phyloP scores from a whole-genome alignment of 2,888 invertebrate species.

The Drosophila leonis region DNA sequence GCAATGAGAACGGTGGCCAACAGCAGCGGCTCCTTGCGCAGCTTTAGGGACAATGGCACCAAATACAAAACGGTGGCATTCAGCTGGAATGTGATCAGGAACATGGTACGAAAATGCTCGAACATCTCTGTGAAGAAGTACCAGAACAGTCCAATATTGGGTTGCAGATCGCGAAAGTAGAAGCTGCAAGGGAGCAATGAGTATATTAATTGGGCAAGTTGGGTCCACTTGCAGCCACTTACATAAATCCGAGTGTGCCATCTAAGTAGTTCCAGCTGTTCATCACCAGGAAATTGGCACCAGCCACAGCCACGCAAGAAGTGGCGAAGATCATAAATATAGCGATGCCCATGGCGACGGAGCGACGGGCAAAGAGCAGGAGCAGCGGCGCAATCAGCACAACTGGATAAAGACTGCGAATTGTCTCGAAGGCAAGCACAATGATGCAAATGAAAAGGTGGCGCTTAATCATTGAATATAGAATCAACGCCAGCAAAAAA shows the following conservation, averaged over 20 bases:
- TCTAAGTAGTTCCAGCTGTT: constrained; percentile 89
- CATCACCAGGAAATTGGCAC: constrained; percentile 87
- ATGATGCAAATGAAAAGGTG: constrained; percentile 88
- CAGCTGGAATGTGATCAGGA: constrained; percentile 98
- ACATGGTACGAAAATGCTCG: constrained; percentile 98
- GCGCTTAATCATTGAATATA: constrained; percentile 90
- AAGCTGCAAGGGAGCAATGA: constrained; percentile 87
- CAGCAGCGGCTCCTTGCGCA: constrained; percentile 92
- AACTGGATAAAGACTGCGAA: constrained; percentile 93
- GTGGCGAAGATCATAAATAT: constrained; percentile 61
- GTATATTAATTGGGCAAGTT: background rate
- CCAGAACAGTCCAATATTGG: constrained; percentile 99
- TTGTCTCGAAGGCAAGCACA: constrained; percentile 91
- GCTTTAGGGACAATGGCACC: constrained; percentile 93
- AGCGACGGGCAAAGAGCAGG: constrained; percentile 85
- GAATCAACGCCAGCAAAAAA: constrained; percentile 90
- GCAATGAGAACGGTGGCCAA: constrained; percentile 92
- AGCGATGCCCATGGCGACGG: constrained; percentile 28
- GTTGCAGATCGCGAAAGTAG: constrained; percentile 96
- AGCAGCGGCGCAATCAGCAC: constrained; percentile 93
- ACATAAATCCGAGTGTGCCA: constrained; percentile 94
- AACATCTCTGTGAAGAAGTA: constrained; percentile 99
- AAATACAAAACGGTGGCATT: constrained; percentile 96
- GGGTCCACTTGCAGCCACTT: constrained; percentile 85
- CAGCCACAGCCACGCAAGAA: constrained; percentile 62